Evolutionary conservation across 2,888 invertebrate genomes (phyloP), one percentile per base, ranked within the genome.

Genomic region (Sisyra nigra): DNA sequence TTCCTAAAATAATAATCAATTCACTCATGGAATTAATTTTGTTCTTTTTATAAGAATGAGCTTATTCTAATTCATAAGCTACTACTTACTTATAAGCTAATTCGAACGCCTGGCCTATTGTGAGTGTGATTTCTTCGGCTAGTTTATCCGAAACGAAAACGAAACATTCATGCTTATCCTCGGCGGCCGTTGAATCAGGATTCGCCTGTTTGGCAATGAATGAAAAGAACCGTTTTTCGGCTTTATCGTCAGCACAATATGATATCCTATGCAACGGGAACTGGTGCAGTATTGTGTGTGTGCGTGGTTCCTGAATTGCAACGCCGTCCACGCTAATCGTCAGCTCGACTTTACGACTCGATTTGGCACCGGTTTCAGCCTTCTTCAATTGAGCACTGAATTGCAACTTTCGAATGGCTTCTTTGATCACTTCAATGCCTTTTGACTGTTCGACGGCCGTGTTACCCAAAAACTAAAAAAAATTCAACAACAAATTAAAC

Each of bases 181-280:
- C 74, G 48, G 72, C 67, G 46, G 67, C 67, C 49, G 71, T 71
- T 19, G 31, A 37, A 61, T 61, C 60, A 56, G 61, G 59, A 50
- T 55, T 58, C 24, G 60, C 57, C 54, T 81, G 80, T 62, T 91
- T 91, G 32, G 89, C 92, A 49, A 93, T 91, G 62, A 92, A 93
- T 7, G 89, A 89, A 66, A 97, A 94, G 67, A 94, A 93, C 54
- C 89, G 86, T 63, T 94, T 96, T 53, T 94, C 94, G 41, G 92
- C 89, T 61, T 97, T 97, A 65, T 97, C 97, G 60, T 97, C 97
- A 1, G 97, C 96, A 68, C 96, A 97, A 67, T 97, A 97, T 1
- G 94, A 96, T 66, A 97, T 97, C 66, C 93, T 79, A 62, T 96
- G 94, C 37, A 97, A 68, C 0, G 96, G 96, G 62, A 94, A 96